phyloP scores from a whole-genome alignment of 2,888 invertebrate genomes.

The Acleris emargana region DNA sequence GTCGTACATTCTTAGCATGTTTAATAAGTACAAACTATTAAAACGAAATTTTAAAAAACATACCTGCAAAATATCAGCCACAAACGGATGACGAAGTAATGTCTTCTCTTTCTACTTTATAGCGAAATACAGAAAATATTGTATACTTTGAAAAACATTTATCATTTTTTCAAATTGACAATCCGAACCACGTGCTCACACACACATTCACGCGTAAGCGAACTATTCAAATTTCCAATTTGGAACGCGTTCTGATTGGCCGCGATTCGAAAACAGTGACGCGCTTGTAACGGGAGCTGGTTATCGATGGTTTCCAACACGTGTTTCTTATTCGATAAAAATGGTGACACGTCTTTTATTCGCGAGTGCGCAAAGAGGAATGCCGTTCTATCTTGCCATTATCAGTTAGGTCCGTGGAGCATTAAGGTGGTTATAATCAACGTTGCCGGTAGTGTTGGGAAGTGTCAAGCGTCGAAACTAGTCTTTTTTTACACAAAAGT shows the following conservation, averaged over 20 bases:
- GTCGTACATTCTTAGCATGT: no score
- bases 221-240: constrained; percentile 33
- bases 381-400: constrained; percentile 47
- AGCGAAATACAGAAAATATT: constrained; percentile 63
- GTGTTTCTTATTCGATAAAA: constrained; percentile 26
- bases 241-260: constrained; percentile 31
- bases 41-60: neutral
- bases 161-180: constrained; percentile 54
- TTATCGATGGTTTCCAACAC: constrained; percentile 44
- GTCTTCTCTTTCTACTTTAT: constrained; percentile 55
- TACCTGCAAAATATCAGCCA: constrained; percentile 20
- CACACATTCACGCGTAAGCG: constrained; percentile 40
- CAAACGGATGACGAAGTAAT: neutral
- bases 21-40: neutral
- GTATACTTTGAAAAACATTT: constrained; percentile 53
- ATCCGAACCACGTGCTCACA: constrained; percentile 44
- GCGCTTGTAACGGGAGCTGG: constrained; percentile 29
- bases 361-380: constrained; percentile 49
- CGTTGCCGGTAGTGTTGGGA: constrained; percentile 44
- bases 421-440: constrained; percentile 51
- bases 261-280: constrained; percentile 47
- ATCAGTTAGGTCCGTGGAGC: constrained; percentile 47
- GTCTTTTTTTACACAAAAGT: neutral
- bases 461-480: constrained; percentile 24
- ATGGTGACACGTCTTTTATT: constrained; percentile 46